Base-by-base conservation (phyloP, 2,797 vertebrate species). In the Botia kubotai region DNA sequence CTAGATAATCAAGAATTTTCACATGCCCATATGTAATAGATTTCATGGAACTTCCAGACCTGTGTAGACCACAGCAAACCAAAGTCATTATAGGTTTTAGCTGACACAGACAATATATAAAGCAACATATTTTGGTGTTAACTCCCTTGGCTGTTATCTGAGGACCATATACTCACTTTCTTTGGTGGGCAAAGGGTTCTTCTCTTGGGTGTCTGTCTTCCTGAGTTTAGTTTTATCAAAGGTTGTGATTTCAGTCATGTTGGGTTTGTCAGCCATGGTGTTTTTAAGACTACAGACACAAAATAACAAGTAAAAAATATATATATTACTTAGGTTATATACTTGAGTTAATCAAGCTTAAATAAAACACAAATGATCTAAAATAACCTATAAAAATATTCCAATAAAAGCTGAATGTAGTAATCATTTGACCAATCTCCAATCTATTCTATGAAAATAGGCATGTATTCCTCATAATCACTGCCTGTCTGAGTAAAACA, bases 191-290 rank as follows among this genome's bases (percentile, higher is more conserved):
- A 95, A 77, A 75, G 94, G 93, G 79, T 95, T 95, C 90, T 94
- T 95, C 85, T 94, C 94, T 91, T 93, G 93, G 86, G 94, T 96
- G 91, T 95, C 93, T 2, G 91, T 95, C 85, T 96, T 95, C 89
- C 94, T 95, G 90, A 94, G 93, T 87, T 95, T 95, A 85, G 92
- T 93, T 90, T 94, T 96, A 87, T 95, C 94, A 88, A 95, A 95
- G 73, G 93, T 93, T 90, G 92, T 93, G 83, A 95, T 94, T 92
- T 95, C 94, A 76, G 92, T 90, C 92, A 95, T 93, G 91, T 94
- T 92, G 23, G 94, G 94, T 88, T 95, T 95, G 92, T 94, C 95
- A 84, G 94, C 93, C 94, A 95, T 95, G 86, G 86, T 88, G 87
- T 52, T 73, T 55, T 66, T 21, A 55, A 19, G 11, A 48, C 46